Conservation (phyloP, 1,140 invertebrate species). For the Megalonaias nervosa region DNA sequence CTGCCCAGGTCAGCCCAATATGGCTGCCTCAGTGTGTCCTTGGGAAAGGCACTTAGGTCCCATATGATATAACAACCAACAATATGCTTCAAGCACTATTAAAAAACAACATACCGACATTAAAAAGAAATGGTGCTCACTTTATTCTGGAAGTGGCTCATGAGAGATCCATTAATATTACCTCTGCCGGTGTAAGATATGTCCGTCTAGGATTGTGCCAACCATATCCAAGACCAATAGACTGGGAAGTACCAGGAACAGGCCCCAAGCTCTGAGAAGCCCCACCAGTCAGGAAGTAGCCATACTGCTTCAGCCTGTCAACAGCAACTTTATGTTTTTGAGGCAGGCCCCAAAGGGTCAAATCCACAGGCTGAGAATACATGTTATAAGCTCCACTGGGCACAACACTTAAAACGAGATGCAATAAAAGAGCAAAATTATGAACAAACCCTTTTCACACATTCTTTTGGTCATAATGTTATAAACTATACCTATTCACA, state of each 20-base stretch:
- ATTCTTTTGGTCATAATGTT: not conserved
- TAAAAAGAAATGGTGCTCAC: too few relatives aligned
- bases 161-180: not conserved
- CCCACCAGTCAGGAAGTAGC: constrained; percentile 25
- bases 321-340: constrained; percentile 33
- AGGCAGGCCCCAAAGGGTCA: constrained; percentile 46
- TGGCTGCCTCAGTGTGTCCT: too few relatives aligned
- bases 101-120: too few relatives aligned
- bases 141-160: too few relatives aligned
- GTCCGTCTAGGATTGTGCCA: constrained; percentile 18
- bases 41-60: too few relatives aligned
- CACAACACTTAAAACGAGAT: constrained; percentile 35
- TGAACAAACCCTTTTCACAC: not conserved
- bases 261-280: constrained; percentile 2
- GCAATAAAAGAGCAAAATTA: not conserved
- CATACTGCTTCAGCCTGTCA: constrained; percentile 27
- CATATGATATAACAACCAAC: too few relatives aligned
- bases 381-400: constrained; percentile 42
- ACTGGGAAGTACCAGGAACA: constrained; percentile 7
- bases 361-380: constrained; percentile 44
- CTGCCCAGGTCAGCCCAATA: too few relatives aligned
- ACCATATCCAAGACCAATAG: too few relatives aligned
- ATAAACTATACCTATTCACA: not conserved
- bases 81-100: too few relatives aligned
- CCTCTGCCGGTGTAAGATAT: constrained; percentile 43